Evolutionary conservation across 1,140 invertebrate species (phyloP).

Genomic region (Caenorhabditis brenneri): DNA sequence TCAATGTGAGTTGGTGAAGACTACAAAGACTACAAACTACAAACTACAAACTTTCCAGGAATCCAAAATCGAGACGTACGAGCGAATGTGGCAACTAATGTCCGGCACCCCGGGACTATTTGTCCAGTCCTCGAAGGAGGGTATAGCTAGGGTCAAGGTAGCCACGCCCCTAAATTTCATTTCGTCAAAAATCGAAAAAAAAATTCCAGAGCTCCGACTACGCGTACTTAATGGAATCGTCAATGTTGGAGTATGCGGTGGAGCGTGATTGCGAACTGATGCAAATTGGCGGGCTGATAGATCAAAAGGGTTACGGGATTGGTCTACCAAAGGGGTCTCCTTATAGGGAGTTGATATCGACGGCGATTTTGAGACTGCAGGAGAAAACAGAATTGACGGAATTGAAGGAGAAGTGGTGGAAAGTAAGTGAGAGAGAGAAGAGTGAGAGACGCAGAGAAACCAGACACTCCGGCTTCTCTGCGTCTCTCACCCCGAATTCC

Average conservation of each 20-base stretch:
- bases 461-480: too few species aligned
- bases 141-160: conserved; percentile 77
- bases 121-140: conserved; percentile 80
- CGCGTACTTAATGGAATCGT: conserved; percentile 85
- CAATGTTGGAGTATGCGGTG: conserved; percentile 80
- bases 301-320: conserved; percentile 83
- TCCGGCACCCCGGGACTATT: conserved; percentile 79
- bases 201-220: conserved; percentile 76
- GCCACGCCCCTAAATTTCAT: background rate
- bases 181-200: too few species aligned
- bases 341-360: conserved; percentile 78
- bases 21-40: background rate
- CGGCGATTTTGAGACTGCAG: conserved; percentile 81
- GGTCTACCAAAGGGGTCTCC: conserved; percentile 80
- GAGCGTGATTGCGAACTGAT: conserved; percentile 80
- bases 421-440: too few species aligned
- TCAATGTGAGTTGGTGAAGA: conserved; percentile 76
- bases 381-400: conserved; percentile 79
- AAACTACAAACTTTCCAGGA: too few species aligned
- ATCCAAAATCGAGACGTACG: conserved; percentile 79
- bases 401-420: conserved; percentile 86
- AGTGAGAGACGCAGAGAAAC: too few species aligned
- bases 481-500: too few species aligned
- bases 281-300: conserved; percentile 80
- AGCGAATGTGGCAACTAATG: conserved; percentile 82